A percentile compares a stretch with the other conserved stretches of the same genome.
These are phyloP conservation scores for Pterocles burchelli DNA, from an alignment of 2,113 vertebrate species.

Conservation along the genomic window DNA sequence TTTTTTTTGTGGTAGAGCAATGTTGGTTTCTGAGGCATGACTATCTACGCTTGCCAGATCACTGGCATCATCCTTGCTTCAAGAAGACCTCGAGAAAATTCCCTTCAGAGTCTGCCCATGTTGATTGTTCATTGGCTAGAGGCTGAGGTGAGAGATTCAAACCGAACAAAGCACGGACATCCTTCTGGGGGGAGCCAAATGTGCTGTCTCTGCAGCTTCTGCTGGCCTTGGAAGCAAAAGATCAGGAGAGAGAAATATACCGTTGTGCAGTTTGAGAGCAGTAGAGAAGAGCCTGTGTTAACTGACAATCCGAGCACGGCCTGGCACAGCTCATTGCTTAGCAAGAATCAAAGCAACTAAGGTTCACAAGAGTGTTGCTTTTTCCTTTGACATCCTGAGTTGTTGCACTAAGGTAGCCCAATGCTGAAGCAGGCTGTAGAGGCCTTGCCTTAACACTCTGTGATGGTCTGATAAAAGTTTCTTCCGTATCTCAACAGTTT, in stretches of 20 bases:
- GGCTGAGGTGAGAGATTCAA: slow-evolving; percentile 5
- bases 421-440: background rate
- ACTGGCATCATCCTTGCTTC: slow-evolving; percentile 2
- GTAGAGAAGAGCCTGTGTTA: background rate
- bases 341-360: background rate
- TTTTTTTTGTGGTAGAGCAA: background rate
- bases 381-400: background rate
- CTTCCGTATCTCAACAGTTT: background rate
- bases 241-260: background rate
- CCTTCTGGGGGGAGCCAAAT: background rate
- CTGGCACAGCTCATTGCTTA: background rate
- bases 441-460: background rate
- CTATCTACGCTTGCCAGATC: background rate
- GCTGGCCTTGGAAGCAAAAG: background rate
- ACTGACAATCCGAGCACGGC: background rate
- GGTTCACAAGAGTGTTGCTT: background rate
- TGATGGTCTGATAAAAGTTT: background rate
- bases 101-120: slow-evolving; percentile 11
- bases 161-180: slow-evolving; percentile 11
- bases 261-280: background rate
- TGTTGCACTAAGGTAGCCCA: background rate
- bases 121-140: background rate
- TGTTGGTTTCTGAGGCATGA: background rate
- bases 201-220: slow-evolving; percentile 47
- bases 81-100: slow-evolving; percentile 17